phyloP scores from a whole-genome alignment of 2,888 invertebrate genomes.

The Agrochola circellaris region DNA sequence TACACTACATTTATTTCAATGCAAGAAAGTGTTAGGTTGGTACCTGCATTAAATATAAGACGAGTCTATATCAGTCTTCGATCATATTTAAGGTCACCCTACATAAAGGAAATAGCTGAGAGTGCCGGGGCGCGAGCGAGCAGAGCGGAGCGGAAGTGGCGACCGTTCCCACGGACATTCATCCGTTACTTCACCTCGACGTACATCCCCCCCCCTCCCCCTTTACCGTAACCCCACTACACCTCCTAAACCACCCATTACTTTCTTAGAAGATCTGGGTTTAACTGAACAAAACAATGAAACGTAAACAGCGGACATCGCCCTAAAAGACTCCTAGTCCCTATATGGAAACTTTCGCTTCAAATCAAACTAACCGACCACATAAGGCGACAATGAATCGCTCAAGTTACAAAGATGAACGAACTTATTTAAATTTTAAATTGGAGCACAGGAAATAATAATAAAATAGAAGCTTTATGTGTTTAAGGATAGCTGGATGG shows the following conservation, averaged over 20 bases:
- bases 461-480: slow-evolving; percentile 50
- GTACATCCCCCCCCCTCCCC: slow-evolving; percentile 63
- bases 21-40: background rate
- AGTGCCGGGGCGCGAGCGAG: slow-evolving; percentile 82
- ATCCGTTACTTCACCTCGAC: slow-evolving; percentile 89
- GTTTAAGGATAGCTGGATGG: slow-evolving; percentile 55
- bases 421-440: slow-evolving; percentile 54
- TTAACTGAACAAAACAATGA: slow-evolving; percentile 35
- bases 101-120: slow-evolving; percentile 88
- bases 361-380: slow-evolving; percentile 18
- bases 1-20: background rate
- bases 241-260: slow-evolving; percentile 59
- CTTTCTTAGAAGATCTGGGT: slow-evolving; percentile 58
- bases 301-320: slow-evolving; percentile 34
- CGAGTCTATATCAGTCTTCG: slow-evolving; percentile 20
- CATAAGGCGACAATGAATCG: slow-evolving; percentile 20
- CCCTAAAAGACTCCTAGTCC: slow-evolving; percentile 1
- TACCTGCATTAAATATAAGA: slow-evolving; percentile 7
- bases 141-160: slow-evolving; percentile 87
- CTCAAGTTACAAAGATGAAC: slow-evolving; percentile 43
- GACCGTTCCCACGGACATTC: slow-evolving; percentile 90
- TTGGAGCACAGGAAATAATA: slow-evolving; percentile 44
- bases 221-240: slow-evolving; percentile 39
- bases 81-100: slow-evolving; percentile 79
- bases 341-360: slow-evolving; percentile 10